Base-by-base conservation (phyloP, 2,888 invertebrate species). In the Drosophila antonietae region DNA sequence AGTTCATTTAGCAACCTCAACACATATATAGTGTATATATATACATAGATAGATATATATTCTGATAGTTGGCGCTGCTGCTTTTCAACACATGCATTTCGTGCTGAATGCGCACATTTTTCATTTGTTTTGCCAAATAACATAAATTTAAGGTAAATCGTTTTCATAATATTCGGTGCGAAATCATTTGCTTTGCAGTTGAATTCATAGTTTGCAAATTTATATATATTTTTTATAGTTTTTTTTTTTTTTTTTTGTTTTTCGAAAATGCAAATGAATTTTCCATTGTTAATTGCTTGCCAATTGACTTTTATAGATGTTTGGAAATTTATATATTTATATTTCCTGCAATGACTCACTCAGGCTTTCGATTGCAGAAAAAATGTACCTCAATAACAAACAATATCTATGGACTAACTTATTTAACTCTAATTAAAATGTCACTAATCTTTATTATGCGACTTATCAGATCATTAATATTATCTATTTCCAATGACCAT, bases 21-120 rank as follows among this genome's bases (percentile, higher is more conserved):
- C 47, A 69, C 18, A 31, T 49, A 37, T 15, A 57, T 23, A n/a
- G 10, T n/a, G 41, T n/a, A n/a, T n/a, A 20, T 20, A 20, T 20
- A 20, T 39, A 28, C 14, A 41, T 15, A 18, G 12, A 55, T 62
- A 52, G 15, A 56, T 18, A 58, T 49, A 37, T n/a, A 56, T 63
- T 58, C 28, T 18, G n/a, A 51, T 10, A 63, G 28, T 76, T 35
- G 15, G 28, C 28, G 15, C 46, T 28, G 28, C 57, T 77, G 61
- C 12, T 47, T 57, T 78, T 78, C 57, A 79, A 46, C 75, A 63
- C 53, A 53, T 65, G 47, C 51, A 53, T 49, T 62, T 74, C 35
- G 31, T 15, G 43, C 47, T 35, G 39, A 71, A 55, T 67, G 63
- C 9, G 41, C 57, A 44, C 12, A 62, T 78, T 59, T 64, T 31